Percentiles rank a stretch among this genome's conserved stretches.
These are phyloP conservation scores for Scaptomyza tumidula DNA, from an alignment of 2,888 invertebrate species.

Conservation along the genomic window DNA sequence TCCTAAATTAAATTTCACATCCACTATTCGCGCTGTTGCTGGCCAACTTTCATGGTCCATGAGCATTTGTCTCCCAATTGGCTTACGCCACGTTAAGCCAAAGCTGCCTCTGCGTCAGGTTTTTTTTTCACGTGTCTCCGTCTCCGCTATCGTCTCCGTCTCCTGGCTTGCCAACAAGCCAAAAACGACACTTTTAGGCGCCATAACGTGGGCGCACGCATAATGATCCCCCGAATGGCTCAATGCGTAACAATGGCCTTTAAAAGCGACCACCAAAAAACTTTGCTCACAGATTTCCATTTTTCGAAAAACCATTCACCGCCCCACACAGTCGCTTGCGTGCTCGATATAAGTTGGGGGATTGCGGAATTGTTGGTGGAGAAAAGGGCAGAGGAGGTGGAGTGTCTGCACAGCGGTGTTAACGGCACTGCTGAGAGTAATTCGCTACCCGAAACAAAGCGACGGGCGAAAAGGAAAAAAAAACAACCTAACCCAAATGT, in stretches of 20 bases:
- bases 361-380: not conserved
- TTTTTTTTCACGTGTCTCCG: not conserved
- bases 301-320: slow-evolving; percentile 67
- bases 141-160: no score
- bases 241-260: slow-evolving; percentile 62
- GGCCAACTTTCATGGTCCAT: not conserved
- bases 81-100: slow-evolving; percentile 8
- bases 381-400: not conserved
- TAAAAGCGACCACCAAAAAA: slow-evolving; percentile 44
- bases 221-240: slow-evolving; percentile 74
- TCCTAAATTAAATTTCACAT: slow-evolving; percentile 5
- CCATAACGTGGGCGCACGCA: slow-evolving; percentile 75
- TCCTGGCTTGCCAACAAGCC: slow-evolving; percentile 11
- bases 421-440: slow-evolving; percentile 82
- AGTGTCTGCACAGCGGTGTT: slow-evolving; percentile 62
- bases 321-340: slow-evolving; percentile 11
- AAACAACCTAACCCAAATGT: slow-evolving; percentile 51
- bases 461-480: slow-evolving; percentile 37
- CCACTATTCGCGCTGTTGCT: slow-evolving; percentile 2
- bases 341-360: not conserved
- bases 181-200: slow-evolving; percentile 62
- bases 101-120: not conserved
- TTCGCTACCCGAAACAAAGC: slow-evolving; percentile 60
- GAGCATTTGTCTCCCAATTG: slow-evolving; percentile 20
- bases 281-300: slow-evolving; percentile 66